Percentiles rank a stretch among this genome's conserved stretches.
phyloP scores from a whole-genome alignment of 2,888 invertebrate species.

The Pyrrhosoma nymphula region DNA sequence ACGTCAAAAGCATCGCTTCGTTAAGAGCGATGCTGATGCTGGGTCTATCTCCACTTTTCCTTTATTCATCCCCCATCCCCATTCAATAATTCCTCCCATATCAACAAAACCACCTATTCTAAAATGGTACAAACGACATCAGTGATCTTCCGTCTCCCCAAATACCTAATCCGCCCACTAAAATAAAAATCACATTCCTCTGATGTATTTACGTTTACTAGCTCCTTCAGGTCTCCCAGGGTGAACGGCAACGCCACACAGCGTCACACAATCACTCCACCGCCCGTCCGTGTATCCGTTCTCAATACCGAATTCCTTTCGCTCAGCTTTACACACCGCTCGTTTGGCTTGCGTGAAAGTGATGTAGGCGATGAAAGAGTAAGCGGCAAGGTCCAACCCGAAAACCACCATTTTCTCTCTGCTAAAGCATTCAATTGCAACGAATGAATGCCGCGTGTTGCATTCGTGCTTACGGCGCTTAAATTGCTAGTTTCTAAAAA shows the following conservation, averaged over 20 bases:
- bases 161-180: no score
- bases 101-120: no score
- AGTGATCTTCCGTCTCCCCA: no score
- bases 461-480: not conserved
- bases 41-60: no score
- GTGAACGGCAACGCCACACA: not conserved
- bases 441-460: not conserved
- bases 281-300: conserved; percentile 7
- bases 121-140: no score
- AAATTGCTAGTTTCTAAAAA: not conserved
- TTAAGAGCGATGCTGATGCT: no score
- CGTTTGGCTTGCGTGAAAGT: not conserved
- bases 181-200: no score
- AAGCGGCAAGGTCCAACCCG: conserved; percentile 24
- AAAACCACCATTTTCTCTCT: not conserved
- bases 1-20: no score
- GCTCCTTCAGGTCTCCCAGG: not conserved
- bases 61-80: no score
- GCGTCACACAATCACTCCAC: not conserved
- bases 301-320: conserved; percentile 28
- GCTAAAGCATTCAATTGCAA: not conserved
- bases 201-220: not conserved
- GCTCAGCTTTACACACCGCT: not conserved
- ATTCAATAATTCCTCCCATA: no score
- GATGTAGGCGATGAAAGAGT: not conserved